phyloP scores from a whole-genome alignment of 2,113 vertebrate genomes.

The Gymnarchus niloticus region DNA sequence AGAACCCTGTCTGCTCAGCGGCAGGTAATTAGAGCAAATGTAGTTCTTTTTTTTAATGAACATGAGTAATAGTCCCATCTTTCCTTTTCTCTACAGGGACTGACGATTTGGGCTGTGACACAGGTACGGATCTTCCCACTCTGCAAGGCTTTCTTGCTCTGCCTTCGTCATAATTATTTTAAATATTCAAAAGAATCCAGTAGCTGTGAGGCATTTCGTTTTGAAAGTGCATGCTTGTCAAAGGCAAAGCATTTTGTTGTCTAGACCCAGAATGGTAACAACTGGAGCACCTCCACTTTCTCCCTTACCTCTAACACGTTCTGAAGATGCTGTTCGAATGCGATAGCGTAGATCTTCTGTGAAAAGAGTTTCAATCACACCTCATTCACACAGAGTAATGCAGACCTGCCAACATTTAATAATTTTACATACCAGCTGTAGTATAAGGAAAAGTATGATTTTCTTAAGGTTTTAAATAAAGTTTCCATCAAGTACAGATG shows the following conservation, averaged over 20 bases:
- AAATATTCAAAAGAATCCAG: background rate
- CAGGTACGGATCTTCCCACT: background rate
- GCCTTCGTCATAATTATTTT: background rate
- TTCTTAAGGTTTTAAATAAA: slow-evolving; percentile 3
- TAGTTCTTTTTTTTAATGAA: background rate
- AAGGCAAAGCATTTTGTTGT: background rate
- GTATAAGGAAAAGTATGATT: background rate
- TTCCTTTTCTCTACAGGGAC: background rate
- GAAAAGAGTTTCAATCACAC: background rate
- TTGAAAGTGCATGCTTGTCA: background rate
- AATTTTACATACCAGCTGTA: slow-evolving; percentile 5
- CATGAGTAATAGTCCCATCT: background rate
- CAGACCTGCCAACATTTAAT: background rate
- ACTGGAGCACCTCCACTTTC: background rate
- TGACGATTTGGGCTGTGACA: background rate
- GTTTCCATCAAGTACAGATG: slow-evolving; percentile 16
- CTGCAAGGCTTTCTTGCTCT: background rate
- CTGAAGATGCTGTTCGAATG: background rate
- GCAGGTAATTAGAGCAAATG: background rate
- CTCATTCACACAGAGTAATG: background rate
- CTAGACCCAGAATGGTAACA: background rate
- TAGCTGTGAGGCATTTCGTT: background rate
- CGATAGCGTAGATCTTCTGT: background rate
- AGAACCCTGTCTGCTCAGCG: background rate
- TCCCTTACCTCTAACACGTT: background rate